Base-by-base conservation (phyloP, 2,797 vertebrate genomes). In the Eulemur coronatus region DNA sequence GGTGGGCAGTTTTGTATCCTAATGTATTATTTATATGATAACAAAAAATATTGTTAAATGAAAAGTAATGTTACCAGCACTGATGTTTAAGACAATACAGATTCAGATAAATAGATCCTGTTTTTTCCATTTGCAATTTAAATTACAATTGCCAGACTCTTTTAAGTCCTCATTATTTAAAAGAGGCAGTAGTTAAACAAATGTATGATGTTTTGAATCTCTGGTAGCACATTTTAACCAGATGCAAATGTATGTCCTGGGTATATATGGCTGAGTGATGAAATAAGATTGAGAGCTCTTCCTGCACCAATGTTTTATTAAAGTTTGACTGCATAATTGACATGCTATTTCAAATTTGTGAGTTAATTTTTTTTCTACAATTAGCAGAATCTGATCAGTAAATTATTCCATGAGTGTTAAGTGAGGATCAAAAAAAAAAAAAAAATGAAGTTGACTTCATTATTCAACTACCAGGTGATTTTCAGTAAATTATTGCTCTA, bases 51-150 rank as follows among this genome's bases (percentile, higher is more conserved):
- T 0, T 5, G 20, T 13, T 28, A 92, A 97, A 28, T 82, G 11
- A 52, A 91, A 94, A 65, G 17, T 48, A 57, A 61, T 78, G 17
- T 55, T 75, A 91, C 20, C 24, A 69, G n/a, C 3, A 52, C 17
- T 0, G 0, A 52, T 18, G 33, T 88, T 96, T 96, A 91, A 46
- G 38, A 84, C n/a, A 93, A 75, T 0, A 11, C 2, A 38, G 69
- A 61, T 82, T 93, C 81, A 22, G 0, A 92, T 33, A 89, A 84
- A 96, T 81, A 91, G 28, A 38, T 38, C 5, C 24, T 80, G 24
- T 41, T 72, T 76, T 92, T 89, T 81, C 84, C 59, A 96, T 91
- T 96, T 97, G 91, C 92, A 97, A 96, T 93, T 91, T 38, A 97
- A 97, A 97, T 94, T 80, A 2, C 5, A 46, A 73, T 30, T n/a